A percentile compares a stretch with the other conserved stretches of the same genome.
phyloP scores from a whole-genome alignment of 2,888 invertebrate genomes.

The Apamea sordens region DNA sequence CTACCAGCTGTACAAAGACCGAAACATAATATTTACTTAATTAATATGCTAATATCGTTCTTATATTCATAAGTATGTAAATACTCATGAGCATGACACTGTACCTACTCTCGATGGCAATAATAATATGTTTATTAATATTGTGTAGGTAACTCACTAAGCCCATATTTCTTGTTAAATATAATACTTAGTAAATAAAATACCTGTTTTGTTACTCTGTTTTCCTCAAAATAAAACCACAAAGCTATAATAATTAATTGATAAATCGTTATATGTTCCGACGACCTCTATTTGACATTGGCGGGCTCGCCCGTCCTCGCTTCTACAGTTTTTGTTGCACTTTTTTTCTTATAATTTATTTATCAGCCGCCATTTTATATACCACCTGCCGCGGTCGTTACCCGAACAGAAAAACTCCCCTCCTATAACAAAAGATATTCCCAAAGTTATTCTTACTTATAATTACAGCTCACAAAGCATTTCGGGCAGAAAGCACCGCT shows the following conservation, averaged over 20 bases:
- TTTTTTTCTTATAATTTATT: conserved; percentile 83
- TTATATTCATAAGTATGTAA: conserved; percentile 33
- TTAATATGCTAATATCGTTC: conserved; percentile 40
- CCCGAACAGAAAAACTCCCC: conserved; percentile 88
- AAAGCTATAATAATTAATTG: conserved; percentile 29
- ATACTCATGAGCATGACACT: conserved; percentile 11
- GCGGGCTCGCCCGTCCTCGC: conserved; percentile 70
- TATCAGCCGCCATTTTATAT: conserved; percentile 85
- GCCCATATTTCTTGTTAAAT: conserved; percentile 20
- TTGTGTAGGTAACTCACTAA: conserved; percentile 11
- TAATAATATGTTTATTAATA: conserved; percentile 42
- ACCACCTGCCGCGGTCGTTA: conserved; percentile 90
- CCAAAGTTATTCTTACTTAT: conserved; percentile 89
- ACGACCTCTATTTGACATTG: conserved; percentile 89
- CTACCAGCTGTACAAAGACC: conserved; percentile 47
- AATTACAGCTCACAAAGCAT: conserved; percentile 87
- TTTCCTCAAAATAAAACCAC: conserved; percentile 55
- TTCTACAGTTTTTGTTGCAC: conserved; percentile 83
- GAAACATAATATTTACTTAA: conserved; percentile 47
- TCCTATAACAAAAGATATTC: conserved; percentile 86
- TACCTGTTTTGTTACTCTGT: conserved; percentile 27
- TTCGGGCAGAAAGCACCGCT: conserved; percentile 81
- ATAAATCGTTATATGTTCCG: conserved; percentile 62
- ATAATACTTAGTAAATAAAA: conserved; percentile 19
- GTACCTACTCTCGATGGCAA: conserved; percentile 16